Base-by-base conservation (phyloP, 2,797 vertebrate species). In the Scomberomorus guttatus region DNA sequence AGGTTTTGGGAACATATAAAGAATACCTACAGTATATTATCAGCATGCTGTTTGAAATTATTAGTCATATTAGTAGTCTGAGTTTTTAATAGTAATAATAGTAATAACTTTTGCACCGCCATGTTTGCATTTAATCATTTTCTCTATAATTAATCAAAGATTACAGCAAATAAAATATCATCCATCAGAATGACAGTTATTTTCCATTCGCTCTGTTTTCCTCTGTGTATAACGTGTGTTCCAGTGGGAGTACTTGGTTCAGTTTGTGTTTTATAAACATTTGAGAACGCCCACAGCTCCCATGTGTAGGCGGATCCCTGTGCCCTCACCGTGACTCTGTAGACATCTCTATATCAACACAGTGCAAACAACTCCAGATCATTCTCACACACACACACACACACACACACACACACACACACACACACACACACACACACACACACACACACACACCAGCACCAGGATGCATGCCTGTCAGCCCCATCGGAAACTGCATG, bases 211-310 rank as follows among this genome's bases (percentile, higher is more conserved):
- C 48, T 39, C 46, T 0, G 25, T 61, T 70, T 66, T 52, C 70
- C 46, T 59, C 51, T 62, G 76, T 77, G 77, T 72, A 32, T 8
- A 50, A 60, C 17, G 18, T 58, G 69, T 55, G 60, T 72, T 83
- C 89, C 76, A 48, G 78, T 15, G 89, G 89, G 92, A 93, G 75
- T 50, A 68, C 79, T 85, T 71, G 77, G 80, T 85, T 89, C 84
- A 76, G 44, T 90, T 90, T 90, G 87, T 90, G 90, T 93, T 91
- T 91, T 83, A 87, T 88, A 91, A 92, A 93, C 88, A 91, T 90
- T 84, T 75, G 85, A 86, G 75, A 69, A 90, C 75, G 80, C 92
- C 90, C 89, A 87, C 89, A 77, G 81, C 75, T 91, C 90, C 89
- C 85, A 79, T 62, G 88, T 77, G 90, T 79, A 57, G 85, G 85